Base-by-base conservation (phyloP, 2,797 vertebrate species). In the Acanthornis magna region DNA sequence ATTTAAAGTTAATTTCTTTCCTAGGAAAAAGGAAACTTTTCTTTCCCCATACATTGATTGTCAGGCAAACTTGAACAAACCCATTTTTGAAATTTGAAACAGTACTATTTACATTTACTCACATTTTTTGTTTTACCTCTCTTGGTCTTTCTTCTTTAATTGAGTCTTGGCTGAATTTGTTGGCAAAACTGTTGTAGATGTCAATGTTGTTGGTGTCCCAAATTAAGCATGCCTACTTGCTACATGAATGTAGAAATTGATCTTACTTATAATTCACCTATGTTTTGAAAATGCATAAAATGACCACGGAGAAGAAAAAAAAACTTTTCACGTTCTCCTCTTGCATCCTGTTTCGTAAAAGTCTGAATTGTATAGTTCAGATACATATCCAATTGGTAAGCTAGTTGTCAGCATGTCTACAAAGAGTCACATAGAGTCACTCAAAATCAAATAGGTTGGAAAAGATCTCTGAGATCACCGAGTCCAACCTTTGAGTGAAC, bases 171-270 rank as follows among this genome's bases (percentile, higher is more conserved):
- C 5, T 4, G 3, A 53, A 92, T 55, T 67, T 55, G 76, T 40
- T 19, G 22, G 11, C 2, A 68, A 70, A 71, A 16, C 0, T 29
- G 23, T 75, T 10, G 11, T 9, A 40, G 20, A 14, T 72, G 9
- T 47, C 16, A 45, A 3, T 16, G 11, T 9, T 34, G 8, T 10
- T 38, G 18, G 7, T 42, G 11, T 58, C 14, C 10, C 26, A 92
- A 38, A 68, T 10, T 43, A 50, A 61, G 75, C 2, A 13, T 23
- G 9, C 10, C 11, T 17, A 55, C 18, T 32, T 55, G 15, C 19
- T 60, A 30, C 0, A 0, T 16, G n/a, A 62, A 36, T 2, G 2
- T 12, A 65, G 27, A 65, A 54, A 38, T 6, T 43, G 5, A 66
- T 50, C 15, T 7, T 65, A 51, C 7, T 7, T 67, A 13, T 53